Base-by-base conservation (phyloP, 2,888 invertebrate genomes). In the Apantesis nais region DNA sequence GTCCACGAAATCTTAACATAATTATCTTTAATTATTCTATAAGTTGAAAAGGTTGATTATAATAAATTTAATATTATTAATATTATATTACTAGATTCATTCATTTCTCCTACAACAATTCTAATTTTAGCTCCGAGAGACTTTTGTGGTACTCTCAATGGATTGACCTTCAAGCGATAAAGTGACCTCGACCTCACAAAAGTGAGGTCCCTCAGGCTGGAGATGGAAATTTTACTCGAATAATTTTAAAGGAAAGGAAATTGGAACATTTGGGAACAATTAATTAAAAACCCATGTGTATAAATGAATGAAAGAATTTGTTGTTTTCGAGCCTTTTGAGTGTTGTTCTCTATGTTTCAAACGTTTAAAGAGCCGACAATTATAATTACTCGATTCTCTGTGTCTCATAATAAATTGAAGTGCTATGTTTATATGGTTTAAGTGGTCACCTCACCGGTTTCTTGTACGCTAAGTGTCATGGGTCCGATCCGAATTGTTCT, bases 191-290 rank as follows among this genome's bases (percentile, higher is more conserved):
- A 52, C 52, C 52, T 65, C 73, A 73, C 73, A 74, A 78, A 81
- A 78, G 72, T 79, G 34, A 67, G 64, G 48, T 74, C 78, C 67
- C 69, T 25, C 25, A 34, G 66, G 68, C 62, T 48, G 62, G 37
- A 73, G 68, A 75, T 72, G 71, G 62, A 55, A 72, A 72, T 74
- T 75, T 72, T 22, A 77, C 64, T 75, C 37, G 71, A 71, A 70
- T 65, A 72, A 74, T 79, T 82, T 81, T 70, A 76, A 81, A 71
- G 65, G 41, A 72, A 76, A 69, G 77, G 72, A 76, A 78, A 75
- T 74, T 25, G 65, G 73, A 68, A 76, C 78, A 80, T 74, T 76
- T 78, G 74, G 75, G 77, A 78, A 72, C 73, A 72, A 80, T 77
- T 80, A 76, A 76, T 82, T 77, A 68, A 41, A 62, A 71, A 5